Evolutionary conservation across 2,797 vertebrate species (phyloP).

Genomic region (Rhabdomys pumilio): DNA sequence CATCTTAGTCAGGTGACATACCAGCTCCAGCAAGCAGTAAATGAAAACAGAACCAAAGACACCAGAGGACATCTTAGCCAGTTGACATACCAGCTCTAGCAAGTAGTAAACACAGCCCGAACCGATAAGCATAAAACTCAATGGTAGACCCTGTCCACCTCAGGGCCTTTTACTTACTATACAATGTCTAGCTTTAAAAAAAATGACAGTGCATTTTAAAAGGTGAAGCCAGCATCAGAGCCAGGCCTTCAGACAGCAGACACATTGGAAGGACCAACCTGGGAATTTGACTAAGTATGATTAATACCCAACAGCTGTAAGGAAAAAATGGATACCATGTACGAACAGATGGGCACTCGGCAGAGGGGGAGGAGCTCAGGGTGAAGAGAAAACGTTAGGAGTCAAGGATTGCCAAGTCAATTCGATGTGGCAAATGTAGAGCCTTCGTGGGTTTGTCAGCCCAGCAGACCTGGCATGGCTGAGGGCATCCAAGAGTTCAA

Average conservation of each 20-base stretch:
- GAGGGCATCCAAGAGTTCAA: neutral
- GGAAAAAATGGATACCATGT: neutral
- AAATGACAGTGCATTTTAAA: neutral
- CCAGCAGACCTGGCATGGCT: neutral
- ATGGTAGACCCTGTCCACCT: neutral
- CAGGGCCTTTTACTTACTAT: neutral
- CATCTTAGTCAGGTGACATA: neutral
- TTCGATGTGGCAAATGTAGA: neutral
- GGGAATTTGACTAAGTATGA: neutral
- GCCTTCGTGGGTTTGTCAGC: neutral
- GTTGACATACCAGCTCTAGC: no score
- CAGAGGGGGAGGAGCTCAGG: neutral
- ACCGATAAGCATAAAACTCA: neutral
- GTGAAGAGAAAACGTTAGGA: neutral
- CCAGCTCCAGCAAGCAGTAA: neutral
- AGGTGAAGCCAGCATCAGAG: neutral
- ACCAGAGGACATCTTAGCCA: no score
- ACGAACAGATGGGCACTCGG: neutral
- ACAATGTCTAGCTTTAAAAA: neutral
- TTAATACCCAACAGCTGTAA: neutral
- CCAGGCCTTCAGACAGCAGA: neutral
- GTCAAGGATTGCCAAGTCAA: neutral
- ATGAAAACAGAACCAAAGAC: no score
- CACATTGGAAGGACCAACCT: neutral
- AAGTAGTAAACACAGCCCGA: neutral